Conservation (phyloP, 1,140 invertebrate genomes). For the Steinernema feltiae region DNA sequence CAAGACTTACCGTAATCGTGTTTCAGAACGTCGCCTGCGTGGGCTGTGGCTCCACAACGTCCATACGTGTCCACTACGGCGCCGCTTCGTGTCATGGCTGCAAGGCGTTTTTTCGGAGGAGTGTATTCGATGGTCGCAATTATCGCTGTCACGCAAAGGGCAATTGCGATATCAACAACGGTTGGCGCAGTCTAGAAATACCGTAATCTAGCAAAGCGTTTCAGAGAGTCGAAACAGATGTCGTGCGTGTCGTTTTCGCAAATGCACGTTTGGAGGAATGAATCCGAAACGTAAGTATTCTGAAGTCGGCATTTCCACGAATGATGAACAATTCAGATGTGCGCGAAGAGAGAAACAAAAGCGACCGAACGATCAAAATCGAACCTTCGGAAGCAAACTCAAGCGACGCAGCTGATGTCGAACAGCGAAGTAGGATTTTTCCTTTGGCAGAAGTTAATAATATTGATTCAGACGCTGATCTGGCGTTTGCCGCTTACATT, state of each 20-base stretch:
- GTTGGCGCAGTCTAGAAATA: not conserved
- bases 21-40: conserved; percentile 27
- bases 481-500: not conserved
- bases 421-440: not conserved
- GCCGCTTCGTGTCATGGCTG: conserved; percentile 31
- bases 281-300: not conserved
- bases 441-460: not conserved
- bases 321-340: not conserved
- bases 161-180: conserved; percentile 8
- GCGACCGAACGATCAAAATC: not conserved
- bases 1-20: too few species aligned
- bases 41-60: conserved; percentile 26
- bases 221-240: not conserved
- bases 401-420: not conserved
- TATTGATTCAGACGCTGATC: not conserved
- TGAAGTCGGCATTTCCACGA: not conserved
- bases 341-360: not conserved
- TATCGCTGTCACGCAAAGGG: conserved; percentile 4
- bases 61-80: conserved; percentile 32
- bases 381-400: not conserved
- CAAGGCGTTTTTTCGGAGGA: conserved; percentile 33
- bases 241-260: conserved; percentile 11
- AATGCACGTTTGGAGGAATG: not conserved
- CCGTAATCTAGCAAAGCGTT: not conserved
- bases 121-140: not conserved